Evolutionary conservation across 2,113 vertebrate genomes (phyloP).

Genomic region (Osmerus eperlanus): DNA sequence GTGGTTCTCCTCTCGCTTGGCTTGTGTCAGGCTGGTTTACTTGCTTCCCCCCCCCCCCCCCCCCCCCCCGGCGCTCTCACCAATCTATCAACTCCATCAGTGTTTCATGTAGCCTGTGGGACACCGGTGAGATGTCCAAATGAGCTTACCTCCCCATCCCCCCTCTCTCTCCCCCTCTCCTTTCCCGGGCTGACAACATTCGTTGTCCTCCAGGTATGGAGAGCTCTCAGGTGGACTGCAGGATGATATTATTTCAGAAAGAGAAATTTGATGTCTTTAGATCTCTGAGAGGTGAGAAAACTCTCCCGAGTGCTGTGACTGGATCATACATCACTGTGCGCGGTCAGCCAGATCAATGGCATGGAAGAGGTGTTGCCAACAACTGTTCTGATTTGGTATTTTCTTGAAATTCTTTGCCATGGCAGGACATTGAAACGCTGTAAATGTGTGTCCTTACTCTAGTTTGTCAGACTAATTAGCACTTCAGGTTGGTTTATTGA

Average conservation of each 20-base stretch:
- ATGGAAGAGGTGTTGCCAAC: neutral
- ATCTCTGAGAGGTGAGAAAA: constrained; percentile 1
- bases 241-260: constrained; percentile 3
- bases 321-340: neutral
- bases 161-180: neutral
- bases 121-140: constrained; percentile 51
- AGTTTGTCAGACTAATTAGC: too few species aligned
- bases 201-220: constrained; percentile 18
- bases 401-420: neutral
- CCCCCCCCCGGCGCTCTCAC: constrained; percentile 34
- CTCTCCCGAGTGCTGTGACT: neutral
- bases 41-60: constrained; percentile 33
- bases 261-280: constrained; percentile 8
- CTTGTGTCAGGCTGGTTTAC: constrained; percentile 56
- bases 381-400: neutral
- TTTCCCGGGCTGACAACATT: constrained; percentile 4
- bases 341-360: neutral
- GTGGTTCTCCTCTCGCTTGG: constrained; percentile 26
- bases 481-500: too few species aligned
- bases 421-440: neutral
- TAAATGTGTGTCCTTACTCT: too few species aligned
- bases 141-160: constrained; percentile 34
- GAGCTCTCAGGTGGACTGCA: constrained; percentile 20
- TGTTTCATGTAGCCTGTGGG: constrained; percentile 56
- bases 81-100: constrained; percentile 66